Base-by-base conservation (phyloP, 2,888 invertebrate species). In the Beris morrisii region DNA sequence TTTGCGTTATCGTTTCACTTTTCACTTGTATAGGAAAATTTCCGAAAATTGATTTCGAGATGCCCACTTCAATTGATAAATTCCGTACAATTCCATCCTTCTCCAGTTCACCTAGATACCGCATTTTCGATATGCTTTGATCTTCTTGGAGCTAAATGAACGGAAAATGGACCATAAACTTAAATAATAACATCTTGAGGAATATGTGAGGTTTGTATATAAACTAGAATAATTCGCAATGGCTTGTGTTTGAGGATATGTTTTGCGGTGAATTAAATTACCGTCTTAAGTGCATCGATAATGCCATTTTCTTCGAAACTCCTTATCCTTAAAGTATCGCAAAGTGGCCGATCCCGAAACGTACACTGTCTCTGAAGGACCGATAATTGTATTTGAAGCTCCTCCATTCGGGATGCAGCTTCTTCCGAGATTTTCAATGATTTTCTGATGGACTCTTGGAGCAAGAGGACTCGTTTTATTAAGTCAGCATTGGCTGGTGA, bases 301-400 rank as follows among this genome's bases (percentile, higher is more conserved):
- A 81, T 76, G 56, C 81, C 79, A 67, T 80, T 81, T 70, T 81
- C 82, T 70, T 88, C 88, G 71, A 92, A 83, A 48, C 88, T 88
- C 69, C 87, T 83, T 63, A 89, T 85, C 75, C 90, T 88, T 71
- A 92, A 82, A 12, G 90, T 90, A 71, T 90, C 90, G 77, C 92
- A 92, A 1, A 92, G 83, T 52, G 88, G 85, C 32, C 87, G 84
- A 79, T 92, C 92, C 73, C 87, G 86, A 64, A 83, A 79, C 57
- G 83, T 82, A 77, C 92, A 92, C 73, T 88, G 87, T 72, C 87
- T 86, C 75, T 81, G 81, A 70, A 81, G 70, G 64, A 81, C 80
- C 54, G 81, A 81, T 69, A 81, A 68, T 72, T 80, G 81, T 73
- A 80, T 80, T 73, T 80, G 81, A 32, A 81, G 73, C 70, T 81